These are phyloP conservation scores for Aradus depressus DNA, from an alignment of 2,888 invertebrate species.

Conservation along the genomic window DNA sequence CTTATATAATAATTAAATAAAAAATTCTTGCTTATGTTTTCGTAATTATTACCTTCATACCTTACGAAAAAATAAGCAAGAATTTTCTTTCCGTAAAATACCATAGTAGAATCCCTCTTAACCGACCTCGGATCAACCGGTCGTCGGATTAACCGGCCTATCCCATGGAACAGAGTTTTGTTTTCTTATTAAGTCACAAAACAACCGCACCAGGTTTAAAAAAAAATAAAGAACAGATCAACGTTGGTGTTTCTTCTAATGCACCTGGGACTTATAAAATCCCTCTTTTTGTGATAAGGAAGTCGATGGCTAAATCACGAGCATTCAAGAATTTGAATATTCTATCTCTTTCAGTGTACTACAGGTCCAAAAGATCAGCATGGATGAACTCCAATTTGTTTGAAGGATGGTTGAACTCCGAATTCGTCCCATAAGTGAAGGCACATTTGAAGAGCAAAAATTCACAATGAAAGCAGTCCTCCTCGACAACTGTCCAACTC, in stretches of 20 bases:
- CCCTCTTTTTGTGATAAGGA: constrained; percentile 18
- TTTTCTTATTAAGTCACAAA: too few relatives aligned
- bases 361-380: constrained; percentile 17
- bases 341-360: constrained; percentile 15
- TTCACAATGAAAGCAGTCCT: constrained; percentile 22
- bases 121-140: too few relatives aligned
- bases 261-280: constrained; percentile 13
- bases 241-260: constrained; percentile 13
- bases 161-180: too few relatives aligned
- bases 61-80: too few relatives aligned
- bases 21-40: too few relatives aligned
- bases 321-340: constrained; percentile 21
- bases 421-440: constrained; percentile 23
- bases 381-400: constrained; percentile 22
- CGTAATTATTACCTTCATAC: too few relatives aligned
- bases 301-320: constrained; percentile 20
- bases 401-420: constrained; percentile 13
- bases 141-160: too few relatives aligned
- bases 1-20: too few relatives aligned
- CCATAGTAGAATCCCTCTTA: too few relatives aligned
- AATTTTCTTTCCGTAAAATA: too few relatives aligned
- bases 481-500: constrained; percentile 22
- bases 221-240: constrained; percentile 7
- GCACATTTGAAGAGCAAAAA: constrained; percentile 21
- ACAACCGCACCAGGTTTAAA: too few relatives aligned